Base-by-base conservation (phyloP, 2,113 vertebrate genomes). In the Oncorhynchus nerka region DNA sequence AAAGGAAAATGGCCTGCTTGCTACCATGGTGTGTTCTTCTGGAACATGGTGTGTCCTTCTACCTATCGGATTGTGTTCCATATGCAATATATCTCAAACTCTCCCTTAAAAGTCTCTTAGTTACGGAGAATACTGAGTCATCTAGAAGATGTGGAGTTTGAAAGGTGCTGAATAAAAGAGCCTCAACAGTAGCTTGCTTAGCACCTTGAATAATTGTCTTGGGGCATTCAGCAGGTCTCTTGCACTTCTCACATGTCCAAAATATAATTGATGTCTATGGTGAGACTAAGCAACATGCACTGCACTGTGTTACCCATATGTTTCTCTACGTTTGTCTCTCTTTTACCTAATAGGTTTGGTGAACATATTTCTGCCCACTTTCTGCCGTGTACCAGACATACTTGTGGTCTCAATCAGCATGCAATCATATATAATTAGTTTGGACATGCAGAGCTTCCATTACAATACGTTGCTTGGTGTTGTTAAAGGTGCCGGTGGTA, bases 401-500 rank as follows among this genome's bases (percentile, higher is more conserved):
- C 68, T 70, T 70, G 24, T 67, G 32, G 73, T 81, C 71, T 83
- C 71, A 74, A 71, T 78, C 81, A 59, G 28, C 85, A 57, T 57
- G 7, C 45, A 26, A 69, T 78, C 45, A 28, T 15, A 20, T 51
- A 76, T 66, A 69, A 24, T 65, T n/a, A 39, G 30, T n/a, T 77
- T 26, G 66, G 73, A 81, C 77, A n/a, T 28, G 55, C 77, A 81
- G 77, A 82, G 30, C 76, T 64, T 69, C 57, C 70, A 75, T 68
- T 13, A 30, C 39, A 70, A 28, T 34, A 71, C 49, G 20, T 71
- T 75, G 70, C 81, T 59, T 64, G 80, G 64, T 76, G 73, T 71
- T 73, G 68, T 75, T 76, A 73, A 84, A 84, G 73, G 13, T 20
- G 67, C 73, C 49, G 39, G 28, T 59, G 55, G 82, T 39, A 75